These are phyloP conservation scores for Colletes gigas DNA, from an alignment of 1,140 invertebrate genomes.

Conservation along the genomic window DNA sequence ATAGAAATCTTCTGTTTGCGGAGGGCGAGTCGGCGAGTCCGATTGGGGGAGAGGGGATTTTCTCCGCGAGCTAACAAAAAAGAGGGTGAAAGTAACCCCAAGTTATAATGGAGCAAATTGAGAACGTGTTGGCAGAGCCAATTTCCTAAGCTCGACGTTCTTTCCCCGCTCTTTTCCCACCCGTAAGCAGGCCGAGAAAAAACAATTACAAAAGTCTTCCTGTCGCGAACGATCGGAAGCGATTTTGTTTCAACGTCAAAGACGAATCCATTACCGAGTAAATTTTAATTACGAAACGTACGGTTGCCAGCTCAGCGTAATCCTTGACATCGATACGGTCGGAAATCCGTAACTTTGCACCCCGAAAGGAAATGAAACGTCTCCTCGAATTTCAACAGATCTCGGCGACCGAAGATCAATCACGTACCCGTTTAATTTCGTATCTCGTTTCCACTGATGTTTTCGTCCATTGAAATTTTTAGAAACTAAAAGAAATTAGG, in stretches of 20 bases:
- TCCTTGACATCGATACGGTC: too few relatives aligned
- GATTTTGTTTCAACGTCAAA: constrained; percentile 7
- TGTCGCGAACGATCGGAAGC: background rate
- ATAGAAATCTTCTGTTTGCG: constrained; percentile 1
- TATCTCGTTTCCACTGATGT: too few relatives aligned
- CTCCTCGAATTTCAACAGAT: too few relatives aligned
- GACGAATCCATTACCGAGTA: too few relatives aligned
- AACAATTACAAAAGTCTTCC: background rate
- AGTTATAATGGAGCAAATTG: constrained; percentile 26
- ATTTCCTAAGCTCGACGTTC: background rate
- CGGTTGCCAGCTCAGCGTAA: too few relatives aligned
- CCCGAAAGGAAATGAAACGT: too few relatives aligned
- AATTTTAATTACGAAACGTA: too few relatives aligned
- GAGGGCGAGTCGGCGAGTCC: background rate
- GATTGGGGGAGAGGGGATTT: background rate
- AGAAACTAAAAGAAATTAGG: too few relatives aligned
- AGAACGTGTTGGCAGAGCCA: background rate
- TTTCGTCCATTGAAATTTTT: too few relatives aligned
- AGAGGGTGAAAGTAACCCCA: constrained; percentile 21
- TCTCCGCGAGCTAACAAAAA: background rate
- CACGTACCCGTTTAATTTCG: too few relatives aligned
- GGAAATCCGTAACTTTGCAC: too few relatives aligned
- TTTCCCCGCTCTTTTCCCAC: background rate
- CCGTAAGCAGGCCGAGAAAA: background rate
- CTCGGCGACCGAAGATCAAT: too few relatives aligned